Base-by-base conservation (phyloP, 1,140 invertebrate species). In the Camponotus vicinus region DNA sequence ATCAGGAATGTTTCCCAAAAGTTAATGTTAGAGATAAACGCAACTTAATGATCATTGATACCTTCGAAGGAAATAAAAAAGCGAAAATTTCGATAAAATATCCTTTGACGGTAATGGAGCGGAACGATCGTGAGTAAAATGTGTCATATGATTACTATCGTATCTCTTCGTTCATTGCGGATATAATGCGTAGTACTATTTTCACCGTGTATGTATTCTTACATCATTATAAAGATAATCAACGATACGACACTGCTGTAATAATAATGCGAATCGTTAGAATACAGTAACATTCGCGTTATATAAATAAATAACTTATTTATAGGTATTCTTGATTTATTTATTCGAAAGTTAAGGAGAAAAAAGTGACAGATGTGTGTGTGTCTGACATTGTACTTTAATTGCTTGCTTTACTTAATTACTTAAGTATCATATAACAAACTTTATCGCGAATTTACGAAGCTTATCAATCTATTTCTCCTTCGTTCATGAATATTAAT, bases 31-130 rank as follows among this genome's bases (percentile, higher is more conserved):
- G 27, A 8, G 27, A 8, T 21, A 27, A 71, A 13, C 55, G 5
- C 34, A 55, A 57, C 8, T 73, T 71, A 15, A 32, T 42, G 11
- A 27, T 70, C 7, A 21, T 18, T 0, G 66, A 52, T 66, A 40
- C 18, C 21, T 70, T 18, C 49, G 32, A 73, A 34, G 32, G 32
- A 73, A 73, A 73, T 73, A 37, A 15, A 37, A 73, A 11, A 73
- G 37, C 18, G 45, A 27, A 52, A 27, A 34, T 73, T n/a, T 15
- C n/a, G 37, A 32, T 27, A 4, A 59, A 9, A 76, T 37, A 76
- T 34, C 3, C 4, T 15, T 52, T 52, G 49, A 52, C 49, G 15
- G 3, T 52, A 15, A 52, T 18, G 4, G 15, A 64, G 27, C 27
- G 32, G 5, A 59, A 40, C 8, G 27, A 42, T 3, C 7, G 34